phyloP scores from a whole-genome alignment of 2,113 vertebrate genomes.

The Cygnus buccinator region DNA sequence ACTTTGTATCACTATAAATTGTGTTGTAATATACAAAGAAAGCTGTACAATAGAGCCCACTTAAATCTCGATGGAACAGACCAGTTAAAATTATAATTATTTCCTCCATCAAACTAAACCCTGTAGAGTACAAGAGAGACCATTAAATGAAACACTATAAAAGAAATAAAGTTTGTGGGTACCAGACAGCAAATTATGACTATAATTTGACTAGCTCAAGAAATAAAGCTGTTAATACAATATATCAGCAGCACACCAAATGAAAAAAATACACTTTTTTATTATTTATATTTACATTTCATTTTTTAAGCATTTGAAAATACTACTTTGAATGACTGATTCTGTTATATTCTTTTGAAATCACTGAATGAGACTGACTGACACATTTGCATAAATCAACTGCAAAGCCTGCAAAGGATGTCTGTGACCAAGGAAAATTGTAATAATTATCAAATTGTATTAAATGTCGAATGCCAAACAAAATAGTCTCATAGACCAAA shows the following conservation, averaged over 20 bases:
- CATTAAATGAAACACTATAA: slow-evolving; percentile 51
- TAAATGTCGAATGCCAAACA: slow-evolving; percentile 10
- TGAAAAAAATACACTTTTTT: neutral
- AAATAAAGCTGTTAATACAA: slow-evolving; percentile 29
- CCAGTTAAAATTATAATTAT: slow-evolving; percentile 59
- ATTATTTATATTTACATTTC: slow-evolving; percentile 19
- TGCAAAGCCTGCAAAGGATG: neutral
- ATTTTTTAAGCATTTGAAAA: neutral
- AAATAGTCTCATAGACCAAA: slow-evolving; percentile 12
- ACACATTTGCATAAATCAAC: neutral
- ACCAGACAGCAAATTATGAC: slow-evolving; percentile 50
- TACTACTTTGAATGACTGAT: neutral
- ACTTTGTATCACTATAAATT: slow-evolving; percentile 14
- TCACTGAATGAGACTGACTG: neutral
- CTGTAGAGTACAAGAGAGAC: slow-evolving; percentile 49
- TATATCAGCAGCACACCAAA: neutral
- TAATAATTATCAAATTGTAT: neutral
- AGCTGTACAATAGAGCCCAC: neutral
- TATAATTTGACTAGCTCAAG: slow-evolving; percentile 29
- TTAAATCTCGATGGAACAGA: slow-evolving; percentile 28
- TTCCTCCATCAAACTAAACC: slow-evolving; percentile 60
- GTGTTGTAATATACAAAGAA: neutral
- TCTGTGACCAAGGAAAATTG: neutral
- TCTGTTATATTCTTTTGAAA: neutral
- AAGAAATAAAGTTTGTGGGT: slow-evolving; percentile 48